Base-by-base conservation (phyloP, 1,140 invertebrate genomes). In the Leptopilina boulardi region DNA sequence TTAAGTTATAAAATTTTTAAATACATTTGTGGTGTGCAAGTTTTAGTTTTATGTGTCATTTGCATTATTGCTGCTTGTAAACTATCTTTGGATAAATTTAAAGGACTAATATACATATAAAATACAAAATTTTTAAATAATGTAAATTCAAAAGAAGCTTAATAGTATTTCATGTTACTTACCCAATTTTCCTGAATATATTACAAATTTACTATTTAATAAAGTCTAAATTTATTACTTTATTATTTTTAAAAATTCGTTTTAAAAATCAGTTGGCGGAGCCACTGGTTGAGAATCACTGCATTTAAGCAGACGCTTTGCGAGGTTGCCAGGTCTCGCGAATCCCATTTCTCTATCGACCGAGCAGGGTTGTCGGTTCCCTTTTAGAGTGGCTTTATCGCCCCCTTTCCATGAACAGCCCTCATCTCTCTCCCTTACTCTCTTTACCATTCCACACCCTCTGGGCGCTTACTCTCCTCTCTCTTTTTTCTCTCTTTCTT, bases 261-360 rank as follows among this genome's bases (percentile, higher is more conserved):
- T n/a, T n/a, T n/a, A n/a, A n/a, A n/a, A n/a, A n/a, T n/a, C n/a
- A n/a, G n/a, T n/a, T n/a, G 15, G 4, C 2, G 6, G 72, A 76
- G 75, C 59, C 78, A 18, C 30, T 3, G 78, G 83, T 86, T 87
- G 89, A 90, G 88, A 88, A 83, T 77, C 88, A 78, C 89, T 90
- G 88, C 78, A 87, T 90, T 89, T 89, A 90, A 90, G 89, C 89
- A 90, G 90, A 90, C 89, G 84, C 80, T 77, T 86, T 81, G 88
- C 90, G 70, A 82, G 79, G 89, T 90, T 91, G 89, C 89, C 90
- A 80, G 74, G 34, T 73, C 76, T 41, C 81, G 78, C 74, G 82
- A 80, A 78, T 86, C 84, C 84, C 86, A 87, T 87, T 87, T 88
- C 86, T 84, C 87, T 91, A 90, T 91, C 90, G 89, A 91, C 88